phyloP scores from a whole-genome alignment of 2,888 invertebrate species.

The Sussaba pulchella region DNA sequence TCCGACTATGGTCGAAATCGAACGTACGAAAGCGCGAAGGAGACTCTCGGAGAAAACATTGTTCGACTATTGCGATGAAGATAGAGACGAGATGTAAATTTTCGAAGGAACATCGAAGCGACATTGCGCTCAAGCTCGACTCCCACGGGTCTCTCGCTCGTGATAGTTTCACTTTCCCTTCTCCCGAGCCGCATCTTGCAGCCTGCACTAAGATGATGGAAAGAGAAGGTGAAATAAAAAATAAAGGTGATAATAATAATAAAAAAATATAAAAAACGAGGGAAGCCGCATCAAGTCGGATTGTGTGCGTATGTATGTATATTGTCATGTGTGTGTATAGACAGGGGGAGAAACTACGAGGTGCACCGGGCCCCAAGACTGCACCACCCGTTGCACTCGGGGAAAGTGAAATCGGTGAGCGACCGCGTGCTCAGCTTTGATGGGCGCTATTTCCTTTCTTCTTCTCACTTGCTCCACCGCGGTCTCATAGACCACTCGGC shows the following conservation, averaged over 20 bases:
- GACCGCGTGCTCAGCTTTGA: slow-evolving; percentile 71
- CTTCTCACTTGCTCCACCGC: slow-evolving; percentile 34
- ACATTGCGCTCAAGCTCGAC: slow-evolving; percentile 34
- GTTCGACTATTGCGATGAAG: not conserved
- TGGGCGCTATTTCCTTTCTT: slow-evolving; percentile 46
- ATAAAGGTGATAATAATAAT: slow-evolving; percentile 37
- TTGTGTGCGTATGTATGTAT: slow-evolving; percentile 24
- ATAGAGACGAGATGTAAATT: not conserved
- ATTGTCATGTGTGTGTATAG: slow-evolving; percentile 20
- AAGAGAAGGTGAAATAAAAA: slow-evolving; percentile 56
- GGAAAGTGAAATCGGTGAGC: slow-evolving; percentile 81
- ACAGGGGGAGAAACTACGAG: slow-evolving; percentile 68
- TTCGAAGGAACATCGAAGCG: slow-evolving; percentile 41
- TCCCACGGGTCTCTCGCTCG: slow-evolving; percentile 35
- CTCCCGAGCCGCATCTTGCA: slow-evolving; percentile 40
- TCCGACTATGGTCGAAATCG: slow-evolving; percentile 25
- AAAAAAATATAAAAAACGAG: slow-evolving; percentile 34
- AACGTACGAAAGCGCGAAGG: not conserved
- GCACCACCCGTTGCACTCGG: slow-evolving; percentile 73
- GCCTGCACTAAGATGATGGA: slow-evolving; percentile 36
- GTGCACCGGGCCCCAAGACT: slow-evolving; percentile 55
- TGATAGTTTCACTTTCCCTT: slow-evolving; percentile 65
- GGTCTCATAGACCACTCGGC: not conserved
- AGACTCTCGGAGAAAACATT: not conserved
- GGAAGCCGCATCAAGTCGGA: slow-evolving; percentile 49